These are phyloP conservation scores for Lamprotornis superbus DNA, from an alignment of 2,113 vertebrate species.

Conservation along the genomic window DNA sequence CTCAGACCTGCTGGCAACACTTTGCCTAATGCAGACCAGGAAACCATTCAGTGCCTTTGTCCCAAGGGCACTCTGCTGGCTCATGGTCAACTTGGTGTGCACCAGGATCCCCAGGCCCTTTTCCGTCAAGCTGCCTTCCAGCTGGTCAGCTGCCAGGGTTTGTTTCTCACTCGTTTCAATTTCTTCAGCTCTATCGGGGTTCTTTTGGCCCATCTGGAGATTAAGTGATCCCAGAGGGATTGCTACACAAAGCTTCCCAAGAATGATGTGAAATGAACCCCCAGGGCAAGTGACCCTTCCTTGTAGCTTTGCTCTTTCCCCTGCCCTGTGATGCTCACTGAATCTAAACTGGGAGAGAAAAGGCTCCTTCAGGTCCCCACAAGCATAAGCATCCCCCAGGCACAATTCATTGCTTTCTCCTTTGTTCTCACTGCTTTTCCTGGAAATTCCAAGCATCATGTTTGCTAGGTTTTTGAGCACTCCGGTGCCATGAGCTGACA, in stretches of 20 bases:
- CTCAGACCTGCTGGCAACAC: neutral
- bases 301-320: neutral
- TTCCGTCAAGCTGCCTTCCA: neutral
- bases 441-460: accelerated
- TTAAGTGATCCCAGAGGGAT: neutral
- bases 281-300: neutral
- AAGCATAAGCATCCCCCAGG: accelerated
- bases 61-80: neutral
- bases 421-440: neutral
- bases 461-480: neutral
- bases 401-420: neutral
- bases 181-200: neutral
- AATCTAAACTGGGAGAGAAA: neutral
- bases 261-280: neutral
- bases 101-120: neutral
- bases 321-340: neutral
- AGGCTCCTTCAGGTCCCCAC: accelerated
- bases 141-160: neutral
- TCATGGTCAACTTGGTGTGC: neutral
- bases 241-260: neutral
- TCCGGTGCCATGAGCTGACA: neutral
- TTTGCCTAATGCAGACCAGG: neutral
- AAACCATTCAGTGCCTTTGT: accelerated
- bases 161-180: neutral
- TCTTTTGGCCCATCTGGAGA: neutral